phyloP scores from a whole-genome alignment of 2,888 invertebrate genomes.

The Leptinotarsa juncta region DNA sequence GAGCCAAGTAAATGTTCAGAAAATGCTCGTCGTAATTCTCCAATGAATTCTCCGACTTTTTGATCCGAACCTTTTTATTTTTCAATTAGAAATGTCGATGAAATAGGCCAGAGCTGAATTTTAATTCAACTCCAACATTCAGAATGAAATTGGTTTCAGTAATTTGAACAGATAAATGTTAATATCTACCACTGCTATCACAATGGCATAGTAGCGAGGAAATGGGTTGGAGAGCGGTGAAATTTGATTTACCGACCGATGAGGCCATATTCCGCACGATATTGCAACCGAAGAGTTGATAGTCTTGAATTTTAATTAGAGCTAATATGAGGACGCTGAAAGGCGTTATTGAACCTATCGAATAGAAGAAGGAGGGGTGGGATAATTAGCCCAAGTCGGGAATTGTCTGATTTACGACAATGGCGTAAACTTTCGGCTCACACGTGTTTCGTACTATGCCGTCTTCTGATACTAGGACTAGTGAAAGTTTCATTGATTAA shows the following conservation, averaged over 20 bases:
- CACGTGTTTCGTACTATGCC: slow-evolving; percentile 41
- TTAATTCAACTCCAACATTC: slow-evolving; percentile 52
- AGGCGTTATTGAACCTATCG: slow-evolving; percentile 33
- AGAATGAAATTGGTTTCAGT: slow-evolving; percentile 55
- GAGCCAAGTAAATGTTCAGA: too few species aligned
- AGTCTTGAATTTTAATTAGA: slow-evolving; percentile 64
- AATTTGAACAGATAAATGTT: slow-evolving; percentile 54
- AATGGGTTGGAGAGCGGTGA: slow-evolving; percentile 59
- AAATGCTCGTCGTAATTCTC: background rate
- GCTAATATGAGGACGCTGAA: slow-evolving; percentile 49
- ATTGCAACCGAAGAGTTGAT: slow-evolving; percentile 25
- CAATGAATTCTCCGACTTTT: background rate
- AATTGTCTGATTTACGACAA: slow-evolving; percentile 38
- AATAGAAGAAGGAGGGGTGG: slow-evolving; percentile 26
- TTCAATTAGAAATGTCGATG: slow-evolving; percentile 40
- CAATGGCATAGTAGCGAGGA: slow-evolving; percentile 49
- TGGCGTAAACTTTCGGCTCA: slow-evolving; percentile 28
- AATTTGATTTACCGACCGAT: slow-evolving; percentile 61
- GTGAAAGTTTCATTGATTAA: slow-evolving; percentile 39
- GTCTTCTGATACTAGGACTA: slow-evolving; percentile 28
- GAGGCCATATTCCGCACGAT: slow-evolving; percentile 12
- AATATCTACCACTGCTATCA: slow-evolving; percentile 38
- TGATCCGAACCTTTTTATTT: slow-evolving; percentile 28
- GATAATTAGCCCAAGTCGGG: slow-evolving; percentile 22
- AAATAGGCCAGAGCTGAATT: slow-evolving; percentile 50